Evolutionary conservation across 2,888 invertebrate genomes (phyloP).

Genomic region (Drosophila kambysellisi): DNA sequence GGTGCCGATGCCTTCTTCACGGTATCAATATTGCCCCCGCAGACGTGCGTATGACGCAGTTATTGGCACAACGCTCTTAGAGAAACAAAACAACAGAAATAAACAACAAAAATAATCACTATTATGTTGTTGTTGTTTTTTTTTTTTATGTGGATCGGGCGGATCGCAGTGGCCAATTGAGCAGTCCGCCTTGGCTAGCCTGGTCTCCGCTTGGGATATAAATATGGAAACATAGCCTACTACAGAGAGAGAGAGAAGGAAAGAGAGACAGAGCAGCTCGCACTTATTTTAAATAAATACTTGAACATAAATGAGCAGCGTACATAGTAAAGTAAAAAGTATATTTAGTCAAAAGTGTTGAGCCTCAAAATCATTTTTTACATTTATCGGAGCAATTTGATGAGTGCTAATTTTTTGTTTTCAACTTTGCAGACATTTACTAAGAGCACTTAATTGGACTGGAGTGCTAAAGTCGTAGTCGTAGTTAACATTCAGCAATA

Average conservation of each 20-base stretch:
- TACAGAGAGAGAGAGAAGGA: background rate
- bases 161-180: background rate
- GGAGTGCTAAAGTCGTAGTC: background rate
- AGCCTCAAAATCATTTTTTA: background rate
- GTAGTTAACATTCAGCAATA: background rate
- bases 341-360: constrained; percentile 7
- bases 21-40: constrained; percentile 17
- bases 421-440: background rate
- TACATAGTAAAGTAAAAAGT: background rate
- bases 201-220: constrained; percentile 31
- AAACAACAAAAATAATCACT: constrained; percentile 7
- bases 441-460: background rate
- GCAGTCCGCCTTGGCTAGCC: constrained; percentile 3
- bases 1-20: constrained; percentile 1
- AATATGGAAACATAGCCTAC: constrained; percentile 38
- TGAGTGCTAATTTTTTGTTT: background rate
- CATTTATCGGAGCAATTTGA: background rate
- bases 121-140: constrained; percentile 1
- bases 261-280: constrained; percentile 15
- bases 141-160: constrained; percentile 6
- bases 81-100: background rate
- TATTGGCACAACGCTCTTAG: constrained; percentile 51
- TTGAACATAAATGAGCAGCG: constrained; percentile 8
- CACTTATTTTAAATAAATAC: constrained; percentile 37
- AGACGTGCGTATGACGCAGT: constrained; percentile 67